Percentiles rank a stretch among this genome's conserved stretches.
Evolutionary conservation across 2,888 invertebrate species (phyloP).

Genomic region (Chaetogeoica ovagalla): DNA sequence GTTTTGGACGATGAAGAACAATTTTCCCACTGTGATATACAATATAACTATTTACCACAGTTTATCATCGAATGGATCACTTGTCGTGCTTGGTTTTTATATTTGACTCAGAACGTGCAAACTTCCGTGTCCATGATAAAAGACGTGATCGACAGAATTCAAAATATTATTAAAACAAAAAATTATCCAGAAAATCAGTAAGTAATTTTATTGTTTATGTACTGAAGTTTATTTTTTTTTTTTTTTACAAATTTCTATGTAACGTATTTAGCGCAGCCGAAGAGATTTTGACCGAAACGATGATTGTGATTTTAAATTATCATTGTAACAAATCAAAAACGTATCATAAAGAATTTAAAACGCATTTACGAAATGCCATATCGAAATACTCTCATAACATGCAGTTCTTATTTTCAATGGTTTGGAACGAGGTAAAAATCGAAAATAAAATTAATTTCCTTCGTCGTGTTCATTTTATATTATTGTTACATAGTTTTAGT

Average conservation of each 20-base stretch:
- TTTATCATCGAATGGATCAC: constrained; percentile 63
- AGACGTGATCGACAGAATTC: constrained; percentile 31
- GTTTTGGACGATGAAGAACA: constrained; percentile 49
- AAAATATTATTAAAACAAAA: constrained; percentile 32
- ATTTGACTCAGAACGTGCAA: constrained; percentile 59
- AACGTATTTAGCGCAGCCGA: constrained; percentile 37
- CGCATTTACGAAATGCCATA: constrained; percentile 60
- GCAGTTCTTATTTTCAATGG: constrained; percentile 63
- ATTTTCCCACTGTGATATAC: constrained; percentile 48
- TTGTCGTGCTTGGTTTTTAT: constrained; percentile 64
- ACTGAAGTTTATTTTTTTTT: no score
- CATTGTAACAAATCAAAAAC: constrained; percentile 55
- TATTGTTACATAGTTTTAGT: neutral
- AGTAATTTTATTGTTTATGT: constrained; percentile 1
- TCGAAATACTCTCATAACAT: constrained; percentile 66
- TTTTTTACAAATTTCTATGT: neutral
- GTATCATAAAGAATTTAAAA: constrained; percentile 55
- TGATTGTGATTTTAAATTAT: constrained; percentile 59
- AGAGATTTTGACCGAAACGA: constrained; percentile 62
- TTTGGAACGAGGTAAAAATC: constrained; percentile 61
- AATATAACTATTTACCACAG: constrained; percentile 63
- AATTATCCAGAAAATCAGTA: constrained; percentile 34
- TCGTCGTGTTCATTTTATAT: neutral
- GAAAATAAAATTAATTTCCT: neutral
- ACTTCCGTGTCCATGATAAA: constrained; percentile 59